Conservation (phyloP, 64 coral and sea anemone genomes). For the Acropora yongei region DNA sequence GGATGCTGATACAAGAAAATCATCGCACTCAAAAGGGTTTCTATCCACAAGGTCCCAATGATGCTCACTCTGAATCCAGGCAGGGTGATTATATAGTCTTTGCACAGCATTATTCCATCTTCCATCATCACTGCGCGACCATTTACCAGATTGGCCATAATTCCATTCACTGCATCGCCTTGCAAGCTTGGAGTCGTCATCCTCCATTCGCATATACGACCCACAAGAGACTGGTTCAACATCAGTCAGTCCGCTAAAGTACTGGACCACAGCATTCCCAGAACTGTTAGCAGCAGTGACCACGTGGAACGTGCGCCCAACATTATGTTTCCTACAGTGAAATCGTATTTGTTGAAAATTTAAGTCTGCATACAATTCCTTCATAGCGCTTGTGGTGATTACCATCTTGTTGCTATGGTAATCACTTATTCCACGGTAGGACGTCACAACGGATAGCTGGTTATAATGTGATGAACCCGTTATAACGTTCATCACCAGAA, state of each 20-base stretch:
- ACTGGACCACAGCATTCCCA: constrained; percentile 11
- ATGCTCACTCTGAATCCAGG: background rate
- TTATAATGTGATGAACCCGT: no score
- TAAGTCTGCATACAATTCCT: no score
- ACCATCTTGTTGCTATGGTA: no score
- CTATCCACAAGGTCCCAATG: background rate
- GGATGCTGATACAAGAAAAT: background rate
- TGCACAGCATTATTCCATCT: background rate
- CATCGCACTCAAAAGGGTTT: background rate
- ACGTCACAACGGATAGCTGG: no score
- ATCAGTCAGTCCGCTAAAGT: constrained; percentile 15
- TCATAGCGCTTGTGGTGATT: no score
- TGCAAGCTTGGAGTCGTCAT: background rate
- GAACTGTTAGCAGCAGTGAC: background rate
- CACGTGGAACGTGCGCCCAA: constrained; percentile 22
- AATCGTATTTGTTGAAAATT: no score
- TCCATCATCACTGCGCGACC: background rate
- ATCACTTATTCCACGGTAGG: no score
- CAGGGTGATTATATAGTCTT: background rate
- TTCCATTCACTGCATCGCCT: background rate
- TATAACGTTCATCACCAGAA: no score
- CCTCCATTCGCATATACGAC: background rate
- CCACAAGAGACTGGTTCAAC: background rate
- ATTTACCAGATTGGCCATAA: no score
- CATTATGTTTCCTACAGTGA: constrained; percentile 23